Percentiles rank a stretch among this genome's conserved stretches.
phyloP scores from a whole-genome alignment of 2,113 vertebrate species.

The Lasiurus borealis region DNA sequence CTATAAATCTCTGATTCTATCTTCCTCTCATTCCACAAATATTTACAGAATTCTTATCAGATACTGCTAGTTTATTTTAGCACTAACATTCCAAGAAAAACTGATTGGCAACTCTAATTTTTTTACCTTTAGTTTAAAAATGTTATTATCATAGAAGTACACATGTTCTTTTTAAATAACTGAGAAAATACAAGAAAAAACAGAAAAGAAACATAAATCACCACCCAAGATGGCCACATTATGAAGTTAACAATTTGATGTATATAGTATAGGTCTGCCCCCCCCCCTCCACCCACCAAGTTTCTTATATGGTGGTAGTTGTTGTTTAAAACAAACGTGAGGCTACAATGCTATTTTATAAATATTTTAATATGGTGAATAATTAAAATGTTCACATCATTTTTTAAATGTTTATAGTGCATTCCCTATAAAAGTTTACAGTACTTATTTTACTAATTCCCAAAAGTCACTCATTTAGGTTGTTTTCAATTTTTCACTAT shows the following conservation, averaged over 20 bases:
- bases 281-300: not conserved
- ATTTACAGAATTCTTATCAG: constrained; percentile 25
- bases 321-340: constrained; percentile 22
- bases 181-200: constrained; percentile 50
- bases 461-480: not conserved
- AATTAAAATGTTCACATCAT: constrained; percentile 5
- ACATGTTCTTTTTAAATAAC: not conserved
- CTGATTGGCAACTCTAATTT: not conserved
- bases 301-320: not conserved
- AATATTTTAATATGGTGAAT: constrained; percentile 27
- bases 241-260: not conserved
- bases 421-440: constrained; percentile 23
- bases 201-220: not conserved
- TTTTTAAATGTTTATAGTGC: constrained; percentile 30
- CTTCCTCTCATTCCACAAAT: constrained; percentile 19
- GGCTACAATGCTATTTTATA: not conserved
- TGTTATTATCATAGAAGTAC: constrained; percentile 1
- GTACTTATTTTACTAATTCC: constrained; percentile 40
- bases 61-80: not conserved
- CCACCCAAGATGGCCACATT: not conserved
- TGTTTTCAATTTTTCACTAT: constrained; percentile 31
- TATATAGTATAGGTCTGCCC: not conserved
- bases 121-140: constrained; percentile 38
- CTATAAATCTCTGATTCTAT: not conserved
- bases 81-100: constrained; percentile 23